A percentile compares a stretch with the other conserved stretches of the same genome.
Evolutionary conservation across 2,113 vertebrate species (phyloP).

Genomic region (Meleagris gallopavo): DNA sequence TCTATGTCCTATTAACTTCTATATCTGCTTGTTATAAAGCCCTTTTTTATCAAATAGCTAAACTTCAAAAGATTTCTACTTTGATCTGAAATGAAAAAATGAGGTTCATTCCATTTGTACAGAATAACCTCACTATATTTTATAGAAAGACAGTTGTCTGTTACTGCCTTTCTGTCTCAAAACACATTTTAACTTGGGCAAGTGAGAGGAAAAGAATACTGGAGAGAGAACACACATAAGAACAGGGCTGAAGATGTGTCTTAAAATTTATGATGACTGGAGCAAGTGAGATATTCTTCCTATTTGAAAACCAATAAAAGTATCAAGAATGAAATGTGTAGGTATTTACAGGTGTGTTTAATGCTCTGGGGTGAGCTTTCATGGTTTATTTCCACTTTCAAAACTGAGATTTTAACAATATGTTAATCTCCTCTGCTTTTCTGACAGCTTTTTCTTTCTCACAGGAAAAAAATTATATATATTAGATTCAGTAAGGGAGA

Average conservation of each 20-base stretch:
- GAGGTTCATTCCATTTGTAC: conserved; percentile 83
- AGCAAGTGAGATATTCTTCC: conserved; percentile 21
- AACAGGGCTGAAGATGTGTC: not conserved
- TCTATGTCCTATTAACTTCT: conserved; percentile 87
- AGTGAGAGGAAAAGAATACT: conserved; percentile 28
- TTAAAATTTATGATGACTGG: conserved; percentile 23
- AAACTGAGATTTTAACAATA: conserved; percentile 13
- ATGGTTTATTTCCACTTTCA: conserved; percentile 36
- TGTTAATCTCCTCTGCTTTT: not conserved
- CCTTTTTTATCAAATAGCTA: conserved; percentile 85
- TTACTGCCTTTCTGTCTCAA: conserved; percentile 61
- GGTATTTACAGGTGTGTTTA: conserved; percentile 20
- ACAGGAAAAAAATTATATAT: not conserved
- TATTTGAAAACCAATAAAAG: conserved; percentile 28
- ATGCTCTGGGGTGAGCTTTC: not conserved
- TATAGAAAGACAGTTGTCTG: conserved; percentile 74
- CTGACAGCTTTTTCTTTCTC: not conserved
- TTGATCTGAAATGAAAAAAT: conserved; percentile 84
- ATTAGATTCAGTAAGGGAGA: not conserved
- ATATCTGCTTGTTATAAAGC: conserved; percentile 83
- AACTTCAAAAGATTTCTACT: conserved; percentile 86
- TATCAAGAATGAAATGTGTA: conserved; percentile 41
- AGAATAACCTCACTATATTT: conserved; percentile 77
- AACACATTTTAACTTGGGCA: conserved; percentile 60
- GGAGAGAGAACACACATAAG: conserved; percentile 26